Evolutionary conservation across 1,140 invertebrate species (phyloP), one percentile per base, ranked within the genome.

Genomic region (fruit fly (Drosophila melanogaster)): DNA sequence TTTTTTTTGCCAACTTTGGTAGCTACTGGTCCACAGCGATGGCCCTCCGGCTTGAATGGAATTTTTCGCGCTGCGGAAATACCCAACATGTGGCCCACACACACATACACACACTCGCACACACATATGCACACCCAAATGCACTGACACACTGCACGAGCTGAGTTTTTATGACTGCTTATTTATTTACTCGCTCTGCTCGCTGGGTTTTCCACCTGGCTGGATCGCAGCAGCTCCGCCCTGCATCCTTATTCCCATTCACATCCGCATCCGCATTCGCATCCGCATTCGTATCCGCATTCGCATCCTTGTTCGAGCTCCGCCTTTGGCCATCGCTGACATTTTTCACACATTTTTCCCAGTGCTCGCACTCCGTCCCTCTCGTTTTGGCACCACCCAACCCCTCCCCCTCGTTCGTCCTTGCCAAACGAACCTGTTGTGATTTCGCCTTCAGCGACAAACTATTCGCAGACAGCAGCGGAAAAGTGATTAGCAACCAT

Each of bases 171-270:
- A 87, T 87, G 83, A 77, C 83, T 89, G 84, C 75, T 87, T 87
- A 87, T 87, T 87, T 87, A 87, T 87, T 87, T 79, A 89, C 66
- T 89, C 70, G 79, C 66, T 56, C 62, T 86, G 70, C 58, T 86
- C 69, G 70, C 64, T 85, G 81, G 81, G 76, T 83, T 87, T 86
- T 87, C 81, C 81, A 89, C 70, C 84, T 87, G 70, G 83, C 83
- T 86, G 60, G 46, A 64, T 66, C 38, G 38, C 55, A 24, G 26
- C 19, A 57, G 14, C 54, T 72, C 19, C 17, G 43, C 35, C 53
- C 56, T 35, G 59, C 57, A 51, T 19, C 22, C 30, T 22, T 53
- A 58, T 35, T 24, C 38, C 22, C 58, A 57, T 35, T 24, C 38
- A 15, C 58, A 57, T 35, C 17, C 35, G 14, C 54, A 57, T 35